Conservation (phyloP, 2,113 vertebrate genomes). For the Callocephalon fimbriatum region DNA sequence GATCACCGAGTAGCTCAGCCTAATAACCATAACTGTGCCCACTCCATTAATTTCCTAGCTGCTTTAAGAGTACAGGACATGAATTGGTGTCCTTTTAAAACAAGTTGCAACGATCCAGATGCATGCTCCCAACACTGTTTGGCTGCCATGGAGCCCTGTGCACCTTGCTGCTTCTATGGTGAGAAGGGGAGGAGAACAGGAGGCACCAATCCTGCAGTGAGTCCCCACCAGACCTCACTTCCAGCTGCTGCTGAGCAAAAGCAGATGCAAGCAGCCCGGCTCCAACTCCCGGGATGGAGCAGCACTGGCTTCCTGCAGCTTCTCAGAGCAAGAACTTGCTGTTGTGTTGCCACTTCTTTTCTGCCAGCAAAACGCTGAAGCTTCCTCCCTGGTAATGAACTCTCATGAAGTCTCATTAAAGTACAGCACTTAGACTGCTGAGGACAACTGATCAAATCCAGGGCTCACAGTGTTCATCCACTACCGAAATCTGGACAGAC, state of each 20-base stretch:
- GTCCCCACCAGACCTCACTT: fast-evolving
- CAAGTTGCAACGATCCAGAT: fast-evolving
- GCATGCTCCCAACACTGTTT: fast-evolving
- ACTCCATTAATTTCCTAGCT: fast-evolving
- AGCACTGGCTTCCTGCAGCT: neutral
- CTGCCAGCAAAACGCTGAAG: neutral
- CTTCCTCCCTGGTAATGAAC: neutral
- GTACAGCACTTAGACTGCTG: neutral
- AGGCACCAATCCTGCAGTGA: fast-evolving
- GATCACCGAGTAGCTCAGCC: neutral
- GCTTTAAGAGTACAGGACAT: fast-evolving
- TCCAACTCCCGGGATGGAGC: neutral
- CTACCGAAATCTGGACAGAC: neutral
- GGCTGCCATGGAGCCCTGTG: fast-evolving
- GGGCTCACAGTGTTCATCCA: neutral
- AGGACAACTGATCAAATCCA: neutral
- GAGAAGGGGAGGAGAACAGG: neutral
- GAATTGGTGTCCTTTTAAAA: fast-evolving
- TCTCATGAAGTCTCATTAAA: fast-evolving
- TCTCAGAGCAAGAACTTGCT: fast-evolving
- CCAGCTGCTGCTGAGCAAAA: neutral
- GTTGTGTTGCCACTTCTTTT: neutral
- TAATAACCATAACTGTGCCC: fast-evolving
- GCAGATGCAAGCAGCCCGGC: neutral
- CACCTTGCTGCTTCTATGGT: fast-evolving